A percentile compares a stretch with the other conserved stretches of the same genome.
Conservation (phyloP, 2,888 invertebrate genomes). For the Tanaodytes sp. region DNA sequence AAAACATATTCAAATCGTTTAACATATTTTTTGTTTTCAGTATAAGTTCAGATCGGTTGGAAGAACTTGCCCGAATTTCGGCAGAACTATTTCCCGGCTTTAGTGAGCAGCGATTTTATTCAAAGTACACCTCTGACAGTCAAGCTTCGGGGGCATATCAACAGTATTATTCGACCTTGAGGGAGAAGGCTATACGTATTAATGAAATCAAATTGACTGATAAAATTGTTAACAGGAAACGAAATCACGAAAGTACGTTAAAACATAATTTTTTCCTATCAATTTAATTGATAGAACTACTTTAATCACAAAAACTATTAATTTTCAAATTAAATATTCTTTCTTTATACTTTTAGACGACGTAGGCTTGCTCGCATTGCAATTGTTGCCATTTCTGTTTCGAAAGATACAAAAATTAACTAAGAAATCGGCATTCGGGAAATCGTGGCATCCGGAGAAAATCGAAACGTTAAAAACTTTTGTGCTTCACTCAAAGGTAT, state of each 20-base stretch:
- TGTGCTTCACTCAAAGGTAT: no score
- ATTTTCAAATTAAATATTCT: no score
- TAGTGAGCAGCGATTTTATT: constrained; percentile 26
- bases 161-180: constrained; percentile 16
- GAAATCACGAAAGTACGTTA: neutral
- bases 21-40: constrained; percentile 8
- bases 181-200: constrained; percentile 22
- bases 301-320: no score
- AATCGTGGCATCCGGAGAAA: no score
- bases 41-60: constrained; percentile 21
- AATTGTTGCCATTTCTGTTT: constrained; percentile 23
- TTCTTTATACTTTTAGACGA: no score
- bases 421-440: no score
- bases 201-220: constrained; percentile 10
- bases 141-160: constrained; percentile 19
- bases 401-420: constrained; percentile 10
- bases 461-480: no score
- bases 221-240: constrained; percentile 5
- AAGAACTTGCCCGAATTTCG: constrained; percentile 16
- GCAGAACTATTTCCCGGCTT: constrained; percentile 17
- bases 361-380: no score
- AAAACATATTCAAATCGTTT: neutral
- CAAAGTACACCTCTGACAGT: constrained; percentile 1
- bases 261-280: neutral
- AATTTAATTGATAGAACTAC: neutral